Conservation (phyloP, 2,113 vertebrate genomes). For the Archilochus colubris region DNA sequence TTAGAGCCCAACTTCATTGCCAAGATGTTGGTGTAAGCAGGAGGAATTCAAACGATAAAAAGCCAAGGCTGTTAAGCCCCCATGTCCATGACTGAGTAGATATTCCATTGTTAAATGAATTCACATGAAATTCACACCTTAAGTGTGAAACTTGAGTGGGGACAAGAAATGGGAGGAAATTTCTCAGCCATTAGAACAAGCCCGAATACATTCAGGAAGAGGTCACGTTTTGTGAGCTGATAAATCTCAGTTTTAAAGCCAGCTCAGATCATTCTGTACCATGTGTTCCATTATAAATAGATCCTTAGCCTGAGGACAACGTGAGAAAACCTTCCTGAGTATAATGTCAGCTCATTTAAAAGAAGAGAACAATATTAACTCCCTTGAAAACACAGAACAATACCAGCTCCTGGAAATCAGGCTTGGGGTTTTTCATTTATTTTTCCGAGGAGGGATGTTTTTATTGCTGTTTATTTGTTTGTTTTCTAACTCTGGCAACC, state of each 20-base stretch:
- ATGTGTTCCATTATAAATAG: not conserved
- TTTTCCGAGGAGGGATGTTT: not conserved
- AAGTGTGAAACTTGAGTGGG: not conserved
- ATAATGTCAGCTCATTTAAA: not conserved
- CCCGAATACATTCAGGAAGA: not conserved
- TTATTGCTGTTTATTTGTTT: not conserved
- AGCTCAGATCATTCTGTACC: not conserved
- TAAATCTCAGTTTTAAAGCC: not conserved
- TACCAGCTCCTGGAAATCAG: not conserved
- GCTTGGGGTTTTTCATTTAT: fast-evolving
- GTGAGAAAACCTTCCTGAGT: not conserved
- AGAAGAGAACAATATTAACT: not conserved
- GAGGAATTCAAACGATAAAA: not conserved
- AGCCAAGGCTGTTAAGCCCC: not conserved
- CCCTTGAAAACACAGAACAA: not conserved
- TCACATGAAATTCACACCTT: not conserved
- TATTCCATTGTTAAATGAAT: not conserved
- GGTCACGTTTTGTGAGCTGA: not conserved
- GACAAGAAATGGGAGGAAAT: not conserved
- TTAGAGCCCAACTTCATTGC: not conserved
- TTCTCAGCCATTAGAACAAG: not conserved
- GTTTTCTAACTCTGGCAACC: not conserved
- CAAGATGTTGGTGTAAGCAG: not conserved
- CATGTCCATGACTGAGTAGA: not conserved
- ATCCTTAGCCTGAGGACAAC: not conserved